A percentile compares a stretch with the other conserved stretches of the same genome.
These are phyloP conservation scores for Neolamprologus variostigma DNA, from an alignment of 2,113 vertebrate species.

Conservation along the genomic window DNA sequence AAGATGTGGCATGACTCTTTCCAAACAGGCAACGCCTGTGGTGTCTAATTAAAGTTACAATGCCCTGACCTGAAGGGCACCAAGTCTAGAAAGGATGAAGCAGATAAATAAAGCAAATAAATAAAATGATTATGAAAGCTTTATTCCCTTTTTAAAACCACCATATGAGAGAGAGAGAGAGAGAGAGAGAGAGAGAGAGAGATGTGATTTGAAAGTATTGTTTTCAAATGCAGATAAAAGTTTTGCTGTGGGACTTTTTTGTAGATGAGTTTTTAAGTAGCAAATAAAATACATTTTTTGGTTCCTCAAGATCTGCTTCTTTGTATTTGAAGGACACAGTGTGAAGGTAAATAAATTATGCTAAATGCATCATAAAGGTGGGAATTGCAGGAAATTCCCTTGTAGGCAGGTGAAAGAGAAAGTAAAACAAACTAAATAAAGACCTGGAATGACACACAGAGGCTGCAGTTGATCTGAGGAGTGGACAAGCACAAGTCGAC, in stretches of 20 bases:
- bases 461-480: accelerated
- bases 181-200: not conserved
- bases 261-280: not conserved
- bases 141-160: not conserved
- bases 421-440: not conserved
- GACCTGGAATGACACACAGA: not conserved
- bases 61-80: not conserved
- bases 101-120: not conserved
- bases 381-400: not conserved
- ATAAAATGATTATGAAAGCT: not conserved
- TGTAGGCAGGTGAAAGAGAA: not conserved
- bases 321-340: not conserved
- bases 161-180: not conserved
- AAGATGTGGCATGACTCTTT: not conserved
- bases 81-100: not conserved
- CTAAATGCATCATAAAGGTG: not conserved
- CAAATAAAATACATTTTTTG: accelerated
- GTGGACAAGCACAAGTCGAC: not conserved
- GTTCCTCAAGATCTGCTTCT: not conserved
- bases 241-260: not conserved
- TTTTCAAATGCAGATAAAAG: not conserved
- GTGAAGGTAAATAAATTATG: accelerated
- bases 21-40: not conserved
- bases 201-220: not conserved
- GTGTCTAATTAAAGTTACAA: not conserved